These are phyloP conservation scores for Venustoraphidia nigricollis DNA, from an alignment of 2,888 invertebrate genomes.

Conservation along the genomic window DNA sequence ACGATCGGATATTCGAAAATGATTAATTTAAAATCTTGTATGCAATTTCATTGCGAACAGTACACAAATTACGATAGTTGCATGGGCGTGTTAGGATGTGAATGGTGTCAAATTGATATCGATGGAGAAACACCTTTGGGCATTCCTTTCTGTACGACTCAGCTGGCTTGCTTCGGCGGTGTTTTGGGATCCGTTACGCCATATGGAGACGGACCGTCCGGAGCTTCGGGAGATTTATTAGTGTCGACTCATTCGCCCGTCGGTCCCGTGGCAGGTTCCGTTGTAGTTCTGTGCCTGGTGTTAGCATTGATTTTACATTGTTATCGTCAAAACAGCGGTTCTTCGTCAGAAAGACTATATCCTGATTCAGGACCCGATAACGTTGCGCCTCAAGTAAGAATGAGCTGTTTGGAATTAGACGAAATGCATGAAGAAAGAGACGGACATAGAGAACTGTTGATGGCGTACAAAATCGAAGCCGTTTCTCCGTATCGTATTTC, in stretches of 20 bases:
- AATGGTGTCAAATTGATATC: constrained; percentile 75
- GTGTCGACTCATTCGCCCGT: constrained; percentile 53
- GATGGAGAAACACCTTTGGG: constrained; percentile 53
- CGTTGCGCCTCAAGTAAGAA: constrained; percentile 45
- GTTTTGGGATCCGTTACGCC: constrained; percentile 70
- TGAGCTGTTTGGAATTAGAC: constrained; percentile 59
- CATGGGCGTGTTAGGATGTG: constrained; percentile 64
- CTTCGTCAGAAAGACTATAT: constrained; percentile 30
- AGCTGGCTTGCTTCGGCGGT: constrained; percentile 73
- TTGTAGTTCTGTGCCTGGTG: constrained; percentile 65
- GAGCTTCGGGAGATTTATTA: constrained; percentile 25
- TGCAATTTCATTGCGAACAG: constrained; percentile 50
- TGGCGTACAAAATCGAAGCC: constrained; percentile 48
- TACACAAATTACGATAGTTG: constrained; percentile 48
- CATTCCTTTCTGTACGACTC: constrained; percentile 64
- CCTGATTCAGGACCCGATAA: constrained; percentile 34
- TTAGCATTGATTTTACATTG: constrained; percentile 74
- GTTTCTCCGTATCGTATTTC: constrained; percentile 80
- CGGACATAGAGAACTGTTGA: constrained; percentile 47
- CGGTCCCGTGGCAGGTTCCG: constrained; percentile 75
- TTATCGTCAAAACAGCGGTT: constrained; percentile 50
- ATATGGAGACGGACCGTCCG: constrained; percentile 55
- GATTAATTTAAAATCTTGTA: constrained; percentile 39
- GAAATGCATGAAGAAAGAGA: constrained; percentile 47
- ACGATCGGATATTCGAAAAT: constrained; percentile 13